These are phyloP conservation scores for Pachymerium ferrugineum DNA, from an alignment of 2,888 invertebrate genomes.

Conservation along the genomic window DNA sequence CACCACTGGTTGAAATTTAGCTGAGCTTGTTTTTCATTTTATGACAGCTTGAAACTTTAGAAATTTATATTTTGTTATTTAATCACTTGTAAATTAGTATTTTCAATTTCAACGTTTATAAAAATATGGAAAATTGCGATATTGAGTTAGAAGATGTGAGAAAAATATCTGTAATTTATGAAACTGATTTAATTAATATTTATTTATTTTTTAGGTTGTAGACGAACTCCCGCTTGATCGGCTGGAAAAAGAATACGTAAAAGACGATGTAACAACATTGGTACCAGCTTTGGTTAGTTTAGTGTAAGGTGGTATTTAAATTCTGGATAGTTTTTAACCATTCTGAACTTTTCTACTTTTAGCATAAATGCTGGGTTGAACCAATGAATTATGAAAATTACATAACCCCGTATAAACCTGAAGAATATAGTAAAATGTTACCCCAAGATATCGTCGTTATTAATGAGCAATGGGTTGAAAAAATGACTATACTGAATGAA, in stretches of 20 bases:
- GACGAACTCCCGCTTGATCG: neutral
- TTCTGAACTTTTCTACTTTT: constrained; percentile 40
- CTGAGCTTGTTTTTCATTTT: too few relatives aligned
- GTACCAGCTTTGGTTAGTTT: constrained; percentile 62
- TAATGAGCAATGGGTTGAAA: constrained; percentile 62
- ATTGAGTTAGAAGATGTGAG: neutral
- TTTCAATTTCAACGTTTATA: neutral
- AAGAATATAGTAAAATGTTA: neutral
- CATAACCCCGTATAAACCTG: constrained; percentile 49
- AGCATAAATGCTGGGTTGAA: constrained; percentile 58
- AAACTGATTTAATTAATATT: neutral
- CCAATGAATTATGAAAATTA: constrained; percentile 56
- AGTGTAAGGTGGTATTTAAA: too few relatives aligned
- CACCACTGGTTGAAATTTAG: too few relatives aligned
- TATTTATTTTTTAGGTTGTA: neutral
- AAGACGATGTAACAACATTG: constrained; percentile 52
- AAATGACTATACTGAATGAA: constrained; percentile 57
- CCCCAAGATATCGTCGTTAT: constrained; percentile 34
- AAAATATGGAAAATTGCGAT: neutral
- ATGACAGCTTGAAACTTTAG: too few relatives aligned
- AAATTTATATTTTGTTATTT: neutral
- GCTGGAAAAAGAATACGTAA: neutral
- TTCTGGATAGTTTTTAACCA: neutral
- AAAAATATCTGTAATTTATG: too few relatives aligned
- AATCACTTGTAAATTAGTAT: neutral